Evolutionary conservation across 2,113 vertebrate genomes (phyloP).

Genomic region (Pionites leucogaster): DNA sequence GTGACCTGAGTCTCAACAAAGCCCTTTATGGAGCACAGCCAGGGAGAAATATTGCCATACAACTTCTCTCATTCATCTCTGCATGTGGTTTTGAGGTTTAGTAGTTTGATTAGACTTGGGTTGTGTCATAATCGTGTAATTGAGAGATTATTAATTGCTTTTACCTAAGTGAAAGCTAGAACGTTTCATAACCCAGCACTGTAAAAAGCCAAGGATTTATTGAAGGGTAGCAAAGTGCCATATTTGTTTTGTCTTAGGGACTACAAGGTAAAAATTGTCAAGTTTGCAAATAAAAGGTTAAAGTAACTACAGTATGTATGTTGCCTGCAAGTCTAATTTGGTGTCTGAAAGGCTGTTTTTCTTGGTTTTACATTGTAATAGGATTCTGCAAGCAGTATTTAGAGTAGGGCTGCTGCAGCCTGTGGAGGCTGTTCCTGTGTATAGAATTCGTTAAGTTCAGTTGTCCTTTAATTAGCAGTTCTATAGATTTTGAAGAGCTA

Average conservation of each 20-base stretch:
- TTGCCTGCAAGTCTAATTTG: background rate
- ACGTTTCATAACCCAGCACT: background rate
- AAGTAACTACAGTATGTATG: background rate
- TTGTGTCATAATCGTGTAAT: background rate
- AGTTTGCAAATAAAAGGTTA: background rate
- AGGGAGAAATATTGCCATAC: fast-evolving
- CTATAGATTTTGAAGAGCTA: background rate
- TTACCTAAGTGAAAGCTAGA: background rate
- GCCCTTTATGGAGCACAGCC: background rate
- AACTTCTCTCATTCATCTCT: background rate
- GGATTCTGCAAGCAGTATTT: background rate
- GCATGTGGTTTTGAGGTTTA: background rate
- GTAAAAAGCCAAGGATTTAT: background rate
- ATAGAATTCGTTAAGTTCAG: background rate
- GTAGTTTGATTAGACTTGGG: background rate
- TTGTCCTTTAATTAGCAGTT: background rate
- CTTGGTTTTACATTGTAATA: background rate
- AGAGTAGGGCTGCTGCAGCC: background rate
- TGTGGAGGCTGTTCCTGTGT: background rate
- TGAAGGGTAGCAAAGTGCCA: background rate
- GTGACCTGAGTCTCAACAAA: background rate
- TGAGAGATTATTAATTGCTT: background rate
- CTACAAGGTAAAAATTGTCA: background rate
- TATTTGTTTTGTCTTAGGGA: background rate
- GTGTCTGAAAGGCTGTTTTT: background rate